Evolutionary conservation across 2,797 vertebrate genomes (phyloP), one percentile per base, ranked within the genome.

Genomic region (Cetoscarus ocellatus): DNA sequence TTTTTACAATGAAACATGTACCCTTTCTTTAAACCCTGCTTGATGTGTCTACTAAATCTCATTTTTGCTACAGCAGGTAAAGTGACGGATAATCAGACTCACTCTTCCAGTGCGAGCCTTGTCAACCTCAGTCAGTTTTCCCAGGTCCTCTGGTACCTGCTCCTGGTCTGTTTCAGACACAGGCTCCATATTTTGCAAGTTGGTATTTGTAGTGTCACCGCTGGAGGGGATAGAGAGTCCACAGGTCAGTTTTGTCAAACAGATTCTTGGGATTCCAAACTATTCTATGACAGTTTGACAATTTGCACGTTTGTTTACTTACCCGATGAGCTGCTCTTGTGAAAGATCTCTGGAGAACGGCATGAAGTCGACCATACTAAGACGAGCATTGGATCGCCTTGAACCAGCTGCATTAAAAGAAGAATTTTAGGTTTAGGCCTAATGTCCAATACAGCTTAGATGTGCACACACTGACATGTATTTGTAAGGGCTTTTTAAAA

Each of bases 251-350:
- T 62, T 68, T 6, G 18, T 59, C 19, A 70, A 66, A 55, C 34
- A 47, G 55, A 61, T 63, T 14, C 34, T 57, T 34, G 7, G 9
- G 53, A 68, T 59, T 47, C 60, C 35, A 69, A 69, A 65, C 11
- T 44, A 19, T 1, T 34, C 19, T 10, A 42, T 13, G 58, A 64
- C 17, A 8, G 5, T 63, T 58, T 50, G 18, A 35, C 6, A 55
- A 6, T 44, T 73, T 18, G 50, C 12, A 35, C 9, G 9, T 67
- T 55, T 54, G 14, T 71, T 68, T 19, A 54, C 79, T 3, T 80
- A 95, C 95, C 95, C 92, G 73, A 95, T 94, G 51, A 95, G 94
- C 86, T 95, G 95, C 87, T 95, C 94, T 75, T 95, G 94, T 12
- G 95, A 95, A 40, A 95, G 92, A 71, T 95, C 94, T 85, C 94